Percentiles rank a stretch among this genome's conserved stretches.
Conservation (phyloP, 1,140 invertebrate genomes). For the Zaprionus africanus region DNA sequence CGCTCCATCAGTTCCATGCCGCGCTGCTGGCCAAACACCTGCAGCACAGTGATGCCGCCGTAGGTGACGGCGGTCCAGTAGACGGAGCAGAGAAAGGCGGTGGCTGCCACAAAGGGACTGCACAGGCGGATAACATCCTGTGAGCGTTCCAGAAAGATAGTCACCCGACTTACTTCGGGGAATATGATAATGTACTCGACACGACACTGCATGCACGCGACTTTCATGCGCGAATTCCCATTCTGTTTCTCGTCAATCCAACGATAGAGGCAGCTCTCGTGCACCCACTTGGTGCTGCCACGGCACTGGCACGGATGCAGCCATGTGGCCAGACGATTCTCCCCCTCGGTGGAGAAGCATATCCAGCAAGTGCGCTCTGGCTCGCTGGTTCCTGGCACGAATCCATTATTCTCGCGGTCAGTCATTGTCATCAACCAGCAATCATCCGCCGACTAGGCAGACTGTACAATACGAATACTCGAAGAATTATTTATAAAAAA, state of each 20-base stretch:
- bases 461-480: conserved; percentile 13
- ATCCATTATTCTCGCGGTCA: not conserved
- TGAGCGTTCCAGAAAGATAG: conserved; percentile 92
- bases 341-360: conserved; percentile 97
- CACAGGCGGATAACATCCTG: conserved; percentile 94
- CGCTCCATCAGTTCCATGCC: conserved; percentile 96
- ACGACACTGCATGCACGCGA: conserved; percentile 97
- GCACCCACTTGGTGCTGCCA: conserved; percentile 97
- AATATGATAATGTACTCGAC: conserved; percentile 97
- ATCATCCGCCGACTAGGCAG: conserved; percentile 1
- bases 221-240: conserved; percentile 92
- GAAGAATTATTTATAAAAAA: conserved; percentile 16
- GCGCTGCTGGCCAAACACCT: conserved; percentile 96
- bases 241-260: conserved; percentile 99
- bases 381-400: not conserved
- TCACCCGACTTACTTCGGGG: conserved; percentile 92
- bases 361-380: conserved; percentile 93
- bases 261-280: conserved; percentile 96
- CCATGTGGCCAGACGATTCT: conserved; percentile 94
- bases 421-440: conserved; percentile 7
- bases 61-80: conserved; percentile 99
- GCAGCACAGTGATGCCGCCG: conserved; percentile 97
- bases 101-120: conserved; percentile 96
- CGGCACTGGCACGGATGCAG: conserved; percentile 98
- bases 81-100: conserved; percentile 94